Conservation (phyloP, 1,140 invertebrate genomes). For the Drosophila repletoides region DNA sequence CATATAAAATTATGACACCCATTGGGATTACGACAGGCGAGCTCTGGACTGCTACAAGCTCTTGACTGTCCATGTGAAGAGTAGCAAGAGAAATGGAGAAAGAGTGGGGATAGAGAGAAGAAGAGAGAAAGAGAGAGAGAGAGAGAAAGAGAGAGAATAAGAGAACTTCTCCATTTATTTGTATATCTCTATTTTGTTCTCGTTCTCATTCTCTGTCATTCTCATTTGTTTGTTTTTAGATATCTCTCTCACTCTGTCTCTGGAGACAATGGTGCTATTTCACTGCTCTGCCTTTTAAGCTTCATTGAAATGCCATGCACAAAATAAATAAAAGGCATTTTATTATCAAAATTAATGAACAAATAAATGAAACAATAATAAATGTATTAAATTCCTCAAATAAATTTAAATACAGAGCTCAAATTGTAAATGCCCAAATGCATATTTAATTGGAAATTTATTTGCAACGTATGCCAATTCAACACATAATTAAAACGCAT, state of each 20-base stretch:
- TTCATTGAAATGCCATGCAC: slow-evolving; percentile 11
- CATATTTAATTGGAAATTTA: not conserved
- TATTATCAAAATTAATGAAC: slow-evolving; percentile 23
- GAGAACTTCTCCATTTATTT: slow-evolving; percentile 10
- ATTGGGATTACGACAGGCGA: slow-evolving; percentile 51
- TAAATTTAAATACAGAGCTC: not conserved
- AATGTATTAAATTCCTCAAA: not conserved
- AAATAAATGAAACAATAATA: not conserved
- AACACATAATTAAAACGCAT: too few relatives aligned
- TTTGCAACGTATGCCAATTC: too few relatives aligned
- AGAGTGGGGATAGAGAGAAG: not conserved
- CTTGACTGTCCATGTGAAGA: slow-evolving; percentile 13
- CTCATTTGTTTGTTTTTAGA: not conserved
- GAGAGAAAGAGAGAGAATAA: not conserved
- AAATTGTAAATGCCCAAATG: not conserved
- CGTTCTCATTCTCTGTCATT: not conserved
- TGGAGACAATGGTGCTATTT: not conserved
- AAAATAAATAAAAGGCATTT: slow-evolving; percentile 34
- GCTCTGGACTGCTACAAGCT: slow-evolving; percentile 39
- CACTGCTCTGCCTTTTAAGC: slow-evolving; percentile 1
- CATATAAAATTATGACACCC: slow-evolving; percentile 76
- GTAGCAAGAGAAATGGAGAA: not conserved
- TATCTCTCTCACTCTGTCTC: not conserved
- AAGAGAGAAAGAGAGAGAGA: not conserved
- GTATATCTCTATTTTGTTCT: slow-evolving; percentile 2